Evolutionary conservation across 2,888 invertebrate species (phyloP).

Genomic region (Bedellia somnulentella): DNA sequence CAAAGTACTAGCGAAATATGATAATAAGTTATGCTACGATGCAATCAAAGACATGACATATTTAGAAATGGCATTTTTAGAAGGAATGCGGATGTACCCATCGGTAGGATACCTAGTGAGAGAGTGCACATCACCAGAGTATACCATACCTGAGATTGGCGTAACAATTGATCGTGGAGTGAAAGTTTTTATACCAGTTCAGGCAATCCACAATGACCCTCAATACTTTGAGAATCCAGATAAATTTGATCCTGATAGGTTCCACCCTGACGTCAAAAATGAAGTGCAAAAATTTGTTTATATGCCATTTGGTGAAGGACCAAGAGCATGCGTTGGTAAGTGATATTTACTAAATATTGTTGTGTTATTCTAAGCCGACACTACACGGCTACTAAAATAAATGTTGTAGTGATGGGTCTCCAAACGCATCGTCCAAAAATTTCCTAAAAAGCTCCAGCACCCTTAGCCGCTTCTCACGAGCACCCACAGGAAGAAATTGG

Average conservation of each 20-base stretch:
- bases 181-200: constrained; percentile 32
- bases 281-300: constrained; percentile 26
- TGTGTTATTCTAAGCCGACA: too few relatives aligned
- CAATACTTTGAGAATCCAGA: constrained; percentile 33
- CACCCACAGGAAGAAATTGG: too few relatives aligned
- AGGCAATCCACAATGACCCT: constrained; percentile 38
- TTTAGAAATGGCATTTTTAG: constrained; percentile 39
- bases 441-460: too few relatives aligned
- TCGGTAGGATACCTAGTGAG: constrained; percentile 36
- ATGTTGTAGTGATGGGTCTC: not conserved
- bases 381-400: not conserved
- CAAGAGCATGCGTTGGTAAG: constrained; percentile 43
- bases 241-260: constrained; percentile 37
- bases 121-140: constrained; percentile 30
- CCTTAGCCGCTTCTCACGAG: too few relatives aligned
- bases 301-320: constrained; percentile 45
- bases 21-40: constrained; percentile 34
- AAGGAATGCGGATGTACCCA: constrained; percentile 43
- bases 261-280: constrained; percentile 18
- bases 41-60: constrained; percentile 41
- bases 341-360: constrained; percentile 6
- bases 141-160: constrained; percentile 36
- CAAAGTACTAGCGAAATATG: constrained; percentile 25
- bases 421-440: too few relatives aligned
- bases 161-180: constrained; percentile 33